Base-by-base conservation (phyloP, 1,140 invertebrate genomes). In the Drosophila mojavensis region DNA sequence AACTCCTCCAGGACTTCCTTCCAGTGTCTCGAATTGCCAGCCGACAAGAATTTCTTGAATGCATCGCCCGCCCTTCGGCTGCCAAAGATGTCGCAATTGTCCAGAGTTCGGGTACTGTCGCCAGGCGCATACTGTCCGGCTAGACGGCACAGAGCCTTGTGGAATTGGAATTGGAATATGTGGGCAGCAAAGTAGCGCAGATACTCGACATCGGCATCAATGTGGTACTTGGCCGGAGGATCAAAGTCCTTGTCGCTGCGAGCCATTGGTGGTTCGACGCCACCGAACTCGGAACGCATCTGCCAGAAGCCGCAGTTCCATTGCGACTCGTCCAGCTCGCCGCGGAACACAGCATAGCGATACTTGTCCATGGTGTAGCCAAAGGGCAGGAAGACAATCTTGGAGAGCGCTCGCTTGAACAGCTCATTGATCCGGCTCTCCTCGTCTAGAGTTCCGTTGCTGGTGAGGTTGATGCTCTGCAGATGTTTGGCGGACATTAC, bases 101-200 rank as follows among this genome's bases (percentile, higher is more conserved):
- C 93, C 47, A 94, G 69, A 0, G 94, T 93, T 20, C 82, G 92
- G 4, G 67, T 73, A 6, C 74, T 73, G 69, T 94, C 90, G 0
- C 76, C 63, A 0, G 93, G 93, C 13, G 93, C 93, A 45, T 93
- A 93, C 66, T 95, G 92, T 1, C 93, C 93, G 15, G 95, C 94
- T 24, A 91, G 91, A 6, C 93, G 91, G 73, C 95, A 96, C 33
- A 96, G 66, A 0, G 94, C 91, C 80, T 94, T 93, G 73, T 95
- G 94, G 64, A 96, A 94, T 86, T 96, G 95, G 86, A 96, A 96
- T 90, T 95, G 77, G 66, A 94, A 81, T 88, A 94, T 80, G 81
- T 93, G 81, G 76, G 94, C 77, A 53, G 95, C 93, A 80, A 96
- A 96, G 90, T 96, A 96, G 53, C 95, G 78, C 39, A 91, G 54